Evolutionary conservation across 2,113 vertebrate genomes (phyloP).

Genomic region (Colinus virginianus): DNA sequence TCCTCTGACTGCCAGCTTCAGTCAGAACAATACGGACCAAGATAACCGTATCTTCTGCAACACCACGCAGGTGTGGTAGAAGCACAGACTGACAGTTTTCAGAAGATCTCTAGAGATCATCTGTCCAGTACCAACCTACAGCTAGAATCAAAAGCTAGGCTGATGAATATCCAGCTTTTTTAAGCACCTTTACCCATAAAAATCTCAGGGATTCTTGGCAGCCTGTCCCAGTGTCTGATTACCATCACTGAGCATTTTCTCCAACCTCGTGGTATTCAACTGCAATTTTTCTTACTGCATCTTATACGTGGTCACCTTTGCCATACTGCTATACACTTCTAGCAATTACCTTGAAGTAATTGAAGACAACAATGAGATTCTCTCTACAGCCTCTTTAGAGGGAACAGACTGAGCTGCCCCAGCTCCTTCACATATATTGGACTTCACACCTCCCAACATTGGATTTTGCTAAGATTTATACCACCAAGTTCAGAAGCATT

Average conservation of each 20-base stretch:
- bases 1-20: neutral
- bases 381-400: neutral
- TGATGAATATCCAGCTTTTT: neutral
- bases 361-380: neutral
- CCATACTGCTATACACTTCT: fast-evolving
- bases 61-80: neutral
- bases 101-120: neutral
- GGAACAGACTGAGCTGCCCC: neutral
- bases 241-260: neutral
- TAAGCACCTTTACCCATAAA: neutral
- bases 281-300: neutral
- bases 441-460: neutral
- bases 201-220: fast-evolving
- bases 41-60: neutral
- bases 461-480: neutral
- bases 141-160: neutral
- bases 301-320: neutral
- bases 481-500: neutral
- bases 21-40: neutral
- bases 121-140: neutral
- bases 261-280: neutral
- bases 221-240: neutral
- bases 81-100: neutral
- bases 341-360: fast-evolving
- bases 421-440: neutral